Evolutionary conservation across 2,888 invertebrate genomes (phyloP).

Genomic region (Latheticus oryzae): DNA sequence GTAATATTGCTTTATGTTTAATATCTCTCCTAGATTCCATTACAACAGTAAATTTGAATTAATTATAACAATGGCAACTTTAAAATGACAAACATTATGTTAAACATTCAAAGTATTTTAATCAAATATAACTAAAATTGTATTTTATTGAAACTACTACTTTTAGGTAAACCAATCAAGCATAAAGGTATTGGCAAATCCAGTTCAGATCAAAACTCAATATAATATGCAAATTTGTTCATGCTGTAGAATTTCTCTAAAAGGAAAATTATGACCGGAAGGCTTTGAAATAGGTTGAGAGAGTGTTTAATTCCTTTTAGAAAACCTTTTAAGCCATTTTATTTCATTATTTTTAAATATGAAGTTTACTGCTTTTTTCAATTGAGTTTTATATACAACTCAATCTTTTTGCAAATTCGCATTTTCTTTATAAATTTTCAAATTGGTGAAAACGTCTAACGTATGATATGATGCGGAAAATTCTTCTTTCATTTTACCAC

Average conservation of each 20-base stretch:
- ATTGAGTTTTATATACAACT: conserved; percentile 21
- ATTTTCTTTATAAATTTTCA: too few relatives aligned
- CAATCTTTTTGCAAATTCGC: conserved; percentile 5
- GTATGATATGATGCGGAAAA: too few relatives aligned
- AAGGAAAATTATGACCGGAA: conserved; percentile 40
- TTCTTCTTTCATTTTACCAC: too few relatives aligned
- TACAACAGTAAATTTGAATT: conserved; percentile 14
- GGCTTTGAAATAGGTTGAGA: conserved; percentile 37
- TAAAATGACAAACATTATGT: too few relatives aligned
- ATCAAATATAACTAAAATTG: too few relatives aligned
- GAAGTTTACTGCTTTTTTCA: conserved; percentile 18
- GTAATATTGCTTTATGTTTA: conserved; percentile 33
- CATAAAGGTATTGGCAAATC: conserved; percentile 36
- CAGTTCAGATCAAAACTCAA: conserved; percentile 36
- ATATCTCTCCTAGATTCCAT: conserved; percentile 9
- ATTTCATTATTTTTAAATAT: conserved; percentile 36
- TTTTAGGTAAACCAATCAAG: conserved; percentile 34
- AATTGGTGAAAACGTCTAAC: too few relatives aligned
- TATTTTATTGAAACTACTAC: too few relatives aligned
- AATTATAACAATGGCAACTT: too few relatives aligned
- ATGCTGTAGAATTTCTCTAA: conserved; percentile 40
- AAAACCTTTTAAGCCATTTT: conserved; percentile 32
- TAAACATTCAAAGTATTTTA: too few relatives aligned
- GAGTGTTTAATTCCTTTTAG: conserved; percentile 34
- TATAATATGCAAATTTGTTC: conserved; percentile 42